These are phyloP conservation scores for Pelmatolapia mariae DNA, from an alignment of 2,113 vertebrate species.

Conservation along the genomic window DNA sequence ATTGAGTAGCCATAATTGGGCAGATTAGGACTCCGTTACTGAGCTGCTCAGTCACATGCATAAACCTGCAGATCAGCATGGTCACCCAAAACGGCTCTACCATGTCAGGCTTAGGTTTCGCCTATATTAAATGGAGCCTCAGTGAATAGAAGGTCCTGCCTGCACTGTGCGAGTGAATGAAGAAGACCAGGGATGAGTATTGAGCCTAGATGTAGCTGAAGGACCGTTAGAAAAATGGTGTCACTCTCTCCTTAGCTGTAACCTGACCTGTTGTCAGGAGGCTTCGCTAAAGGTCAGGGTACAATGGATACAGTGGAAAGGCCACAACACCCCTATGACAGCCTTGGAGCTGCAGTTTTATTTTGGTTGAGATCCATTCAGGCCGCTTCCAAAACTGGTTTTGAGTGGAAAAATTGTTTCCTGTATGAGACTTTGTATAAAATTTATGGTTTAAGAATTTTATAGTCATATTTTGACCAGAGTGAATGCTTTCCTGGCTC, in stretches of 20 bases:
- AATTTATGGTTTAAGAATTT: not conserved
- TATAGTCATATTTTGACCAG: not conserved
- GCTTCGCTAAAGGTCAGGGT: constrained; percentile 50
- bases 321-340: not conserved
- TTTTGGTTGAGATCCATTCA: not conserved
- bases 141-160: constrained; percentile 60
- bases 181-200: constrained; percentile 55
- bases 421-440: not conserved
- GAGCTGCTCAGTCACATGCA: not conserved
- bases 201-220: constrained; percentile 53
- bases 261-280: constrained; percentile 47
- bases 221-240: constrained; percentile 64
- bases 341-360: not conserved
- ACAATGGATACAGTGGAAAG: constrained; percentile 27
- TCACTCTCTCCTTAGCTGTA: constrained; percentile 66
- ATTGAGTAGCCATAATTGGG: not conserved
- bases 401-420: not conserved
- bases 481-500: not conserved
- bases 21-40: constrained; percentile 31
- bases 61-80: constrained; percentile 25
- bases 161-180: constrained; percentile 56
- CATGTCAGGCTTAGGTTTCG: constrained; percentile 70
- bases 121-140: constrained; percentile 66
- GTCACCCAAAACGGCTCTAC: constrained; percentile 60
- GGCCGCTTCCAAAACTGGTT: not conserved